Evolutionary conservation across 2,888 invertebrate genomes (phyloP).

Genomic region (Leptogaster cylindrica): DNA sequence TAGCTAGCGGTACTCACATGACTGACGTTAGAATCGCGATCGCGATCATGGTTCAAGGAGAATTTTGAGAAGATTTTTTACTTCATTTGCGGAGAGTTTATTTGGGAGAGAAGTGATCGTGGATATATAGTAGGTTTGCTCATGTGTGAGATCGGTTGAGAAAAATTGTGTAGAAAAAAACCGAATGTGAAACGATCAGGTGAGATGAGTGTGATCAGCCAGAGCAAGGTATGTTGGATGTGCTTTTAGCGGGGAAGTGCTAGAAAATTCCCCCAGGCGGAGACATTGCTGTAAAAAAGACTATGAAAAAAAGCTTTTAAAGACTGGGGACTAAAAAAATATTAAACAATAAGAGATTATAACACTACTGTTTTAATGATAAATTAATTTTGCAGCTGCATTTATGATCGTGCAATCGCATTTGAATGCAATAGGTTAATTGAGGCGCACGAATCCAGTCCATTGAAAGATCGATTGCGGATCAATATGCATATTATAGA

Average conservation of each 20-base stretch:
- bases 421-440: too few species aligned
- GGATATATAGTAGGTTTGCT: not conserved
- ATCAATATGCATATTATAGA: too few species aligned
- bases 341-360: too few species aligned
- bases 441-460: too few species aligned
- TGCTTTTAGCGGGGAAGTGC: conserved; percentile 1
- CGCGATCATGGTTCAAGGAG: not conserved
- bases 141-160: not conserved
- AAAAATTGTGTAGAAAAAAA: not conserved
- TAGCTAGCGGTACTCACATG: conserved; percentile 30
- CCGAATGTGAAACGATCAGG: not conserved
- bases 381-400: too few species aligned
- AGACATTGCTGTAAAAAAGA: not conserved
- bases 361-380: too few species aligned
- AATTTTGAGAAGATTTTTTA: not conserved
- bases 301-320: conserved; percentile 15
- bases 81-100: too few species aligned
- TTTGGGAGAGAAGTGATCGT: not conserved
- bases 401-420: too few species aligned
- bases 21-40: conserved; percentile 3
- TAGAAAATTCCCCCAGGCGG: not conserved
- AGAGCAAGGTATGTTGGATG: not conserved
- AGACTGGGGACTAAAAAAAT: too few species aligned
- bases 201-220: not conserved
- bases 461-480: too few species aligned